Evolutionary conservation across 2,113 vertebrate species (phyloP).

Genomic region (Anguilla rostrata): DNA sequence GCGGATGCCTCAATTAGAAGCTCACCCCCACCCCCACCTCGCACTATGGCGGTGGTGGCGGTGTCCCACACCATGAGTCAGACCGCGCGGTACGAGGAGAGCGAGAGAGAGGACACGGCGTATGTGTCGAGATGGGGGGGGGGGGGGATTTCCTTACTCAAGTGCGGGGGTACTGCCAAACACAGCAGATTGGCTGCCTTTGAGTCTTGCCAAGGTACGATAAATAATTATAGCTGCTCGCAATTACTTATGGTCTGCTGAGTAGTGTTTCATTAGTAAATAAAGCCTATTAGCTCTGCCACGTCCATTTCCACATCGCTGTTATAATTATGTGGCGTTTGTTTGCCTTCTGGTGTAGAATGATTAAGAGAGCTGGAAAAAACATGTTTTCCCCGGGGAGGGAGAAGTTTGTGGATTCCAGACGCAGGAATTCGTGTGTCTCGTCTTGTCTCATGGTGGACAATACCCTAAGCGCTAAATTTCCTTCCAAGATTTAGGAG

Average conservation of each 20-base stretch:
- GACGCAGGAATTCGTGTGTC: background rate
- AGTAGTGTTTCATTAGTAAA: constrained; percentile 43
- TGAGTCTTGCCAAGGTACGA: constrained; percentile 39
- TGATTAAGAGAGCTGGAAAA: background rate
- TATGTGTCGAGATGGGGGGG: constrained; percentile 30
- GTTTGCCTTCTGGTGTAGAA: constrained; percentile 2
- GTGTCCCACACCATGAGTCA: background rate
- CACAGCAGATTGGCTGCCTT: constrained; percentile 35
- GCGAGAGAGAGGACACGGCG: constrained; percentile 19
- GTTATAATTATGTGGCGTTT: constrained; percentile 31
- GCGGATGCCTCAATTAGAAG: constrained; percentile 64
- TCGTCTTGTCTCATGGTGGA: background rate
- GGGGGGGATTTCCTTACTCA: constrained; percentile 36
- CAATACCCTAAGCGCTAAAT: background rate
- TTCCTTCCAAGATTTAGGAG: too few species aligned
- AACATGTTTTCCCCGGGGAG: background rate
- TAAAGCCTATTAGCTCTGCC: constrained; percentile 34
- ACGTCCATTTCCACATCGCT: constrained; percentile 16
- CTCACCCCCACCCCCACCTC: constrained; percentile 34
- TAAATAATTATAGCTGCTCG: constrained; percentile 47
- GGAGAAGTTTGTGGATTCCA: background rate
- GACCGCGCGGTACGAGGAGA: constrained; percentile 24
- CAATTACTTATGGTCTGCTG: constrained; percentile 39
- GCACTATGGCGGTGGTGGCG: constrained; percentile 7
- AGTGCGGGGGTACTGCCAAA: constrained; percentile 27